Evolutionary conservation across 2,888 invertebrate genomes (phyloP), one percentile per base, ranked within the genome.

Genomic region (Eremobia ochroleuca): DNA sequence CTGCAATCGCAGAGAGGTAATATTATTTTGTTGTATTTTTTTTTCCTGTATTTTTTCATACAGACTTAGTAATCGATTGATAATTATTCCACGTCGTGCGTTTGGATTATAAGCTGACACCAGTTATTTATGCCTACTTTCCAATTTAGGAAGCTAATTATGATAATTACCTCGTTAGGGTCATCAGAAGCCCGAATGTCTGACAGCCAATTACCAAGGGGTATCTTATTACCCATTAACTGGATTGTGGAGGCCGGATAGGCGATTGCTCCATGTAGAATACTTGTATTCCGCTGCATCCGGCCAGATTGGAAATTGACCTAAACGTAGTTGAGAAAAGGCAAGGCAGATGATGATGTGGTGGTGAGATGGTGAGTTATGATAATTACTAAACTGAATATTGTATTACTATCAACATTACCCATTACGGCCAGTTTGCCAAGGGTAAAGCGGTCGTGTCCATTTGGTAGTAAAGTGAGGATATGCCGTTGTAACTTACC

Each of bases 391-490:
- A 15, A 65, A 46, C 31, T 37, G 55, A 46, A 46, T 76, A 37
- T 76, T 28, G 11, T 49, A 34, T 49, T 18, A 68, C 4, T 3
- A 25, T 59, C 43, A 52, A 34, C 2, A 34, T 66, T 55, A 55
- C n/a, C n/a, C 9, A 11, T 46, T 34, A 34, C 28, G 21, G 1
- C 15, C 18, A 34, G 34, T 52, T 81, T 21, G 55, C n/a, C 11
- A 43, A 68, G 34, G 67, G 31, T 58, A 77, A 11, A 49, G 31
- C 18, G 59, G 64, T 73, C 15, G 15, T 49, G n/a, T 28, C 67
- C 6, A 40, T 64, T 79, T 15, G 9, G 71, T 67, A 68, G 46
- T 70, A 55, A 70, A 43, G 28, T 40, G 37, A 28, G 68, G 58
- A 62, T 73, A 52, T 66, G 49, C 43, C 18, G 28, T 43, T 61